Base-by-base conservation (phyloP, 2,797 vertebrate species). In the Propithecus deckenii region DNA sequence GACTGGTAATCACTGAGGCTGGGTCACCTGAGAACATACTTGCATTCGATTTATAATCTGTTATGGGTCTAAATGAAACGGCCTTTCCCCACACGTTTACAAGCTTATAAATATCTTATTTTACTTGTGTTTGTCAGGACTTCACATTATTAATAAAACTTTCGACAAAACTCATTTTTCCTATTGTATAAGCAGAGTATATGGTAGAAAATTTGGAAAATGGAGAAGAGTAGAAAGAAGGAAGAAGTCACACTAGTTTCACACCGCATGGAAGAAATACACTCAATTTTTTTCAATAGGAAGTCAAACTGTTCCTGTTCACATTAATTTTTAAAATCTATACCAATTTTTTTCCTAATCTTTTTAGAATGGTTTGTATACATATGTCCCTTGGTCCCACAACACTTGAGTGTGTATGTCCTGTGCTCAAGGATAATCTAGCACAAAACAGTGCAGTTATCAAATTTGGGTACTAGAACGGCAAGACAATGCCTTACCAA, bases 401-500 rank as follows among this genome's bases (percentile, higher is more conserved):
- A 7, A 12, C 15, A 76, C 10, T n/a, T 32, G 17, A 41, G 46
- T 12, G 46, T n/a, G 10, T 50, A 52, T 5, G 13, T 48, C 15
- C 74, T 12, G 11, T 13, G 32, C 46, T n/a, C 30, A 30, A n/a
- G 28, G 46, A 32, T 28, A 20, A 6, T 52, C 30, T 71, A 12
- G 13, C 41, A 12, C 30, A 50, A 22, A n/a, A n/a, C 32, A 22
- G 48, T n/a, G 4, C 18, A 22, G 46, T 22, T n/a, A n/a, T 7
- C 48, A n/a, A 50, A n/a, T 11, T 23, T 32, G 6, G 30, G 9
- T 6, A 2, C 15, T 52, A 50, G 32, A n/a, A 50, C 18, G 9
- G 18, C 1, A 18, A 23, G 4, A 32, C 17, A 1, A 11, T 3
- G 32, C 18, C 14, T 5, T 5, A 23, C 46, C 15, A 13, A 28